phyloP scores from a whole-genome alignment of 2,113 vertebrate genomes.

The Lepus timidus region DNA sequence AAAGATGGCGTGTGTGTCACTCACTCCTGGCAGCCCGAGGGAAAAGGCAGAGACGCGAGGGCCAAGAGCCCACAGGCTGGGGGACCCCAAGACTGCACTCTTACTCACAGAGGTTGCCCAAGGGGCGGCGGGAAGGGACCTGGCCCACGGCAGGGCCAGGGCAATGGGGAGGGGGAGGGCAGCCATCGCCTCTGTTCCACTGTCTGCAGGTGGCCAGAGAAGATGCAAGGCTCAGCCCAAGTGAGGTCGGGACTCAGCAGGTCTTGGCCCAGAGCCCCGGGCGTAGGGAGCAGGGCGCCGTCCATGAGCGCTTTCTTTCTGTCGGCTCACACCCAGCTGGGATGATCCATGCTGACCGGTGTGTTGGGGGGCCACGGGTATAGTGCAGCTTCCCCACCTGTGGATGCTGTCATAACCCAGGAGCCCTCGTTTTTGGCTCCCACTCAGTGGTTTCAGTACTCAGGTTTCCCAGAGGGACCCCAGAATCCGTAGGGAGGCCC shows the following conservation, averaged over 20 bases:
- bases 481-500: neutral
- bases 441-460: neutral
- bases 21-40: neutral
- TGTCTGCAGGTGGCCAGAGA: neutral
- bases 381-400: neutral
- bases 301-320: neutral
- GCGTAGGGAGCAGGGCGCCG: neutral
- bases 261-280: neutral
- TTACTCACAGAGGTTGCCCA: neutral
- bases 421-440: neutral
- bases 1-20: constrained; percentile 83
- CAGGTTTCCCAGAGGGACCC: neutral
- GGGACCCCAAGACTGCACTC: neutral
- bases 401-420: neutral
- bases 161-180: neutral
- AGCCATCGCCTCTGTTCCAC: neutral
- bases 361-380: neutral
- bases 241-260: neutral
- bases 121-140: neutral
- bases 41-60: neutral
- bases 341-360: neutral
- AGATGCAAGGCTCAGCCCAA: neutral
- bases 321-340: neutral
- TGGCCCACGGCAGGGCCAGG: neutral
- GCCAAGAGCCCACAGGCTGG: neutral